Evolutionary conservation across 2,113 vertebrate genomes (phyloP).

Genomic region (Lanius ludovicianus): DNA sequence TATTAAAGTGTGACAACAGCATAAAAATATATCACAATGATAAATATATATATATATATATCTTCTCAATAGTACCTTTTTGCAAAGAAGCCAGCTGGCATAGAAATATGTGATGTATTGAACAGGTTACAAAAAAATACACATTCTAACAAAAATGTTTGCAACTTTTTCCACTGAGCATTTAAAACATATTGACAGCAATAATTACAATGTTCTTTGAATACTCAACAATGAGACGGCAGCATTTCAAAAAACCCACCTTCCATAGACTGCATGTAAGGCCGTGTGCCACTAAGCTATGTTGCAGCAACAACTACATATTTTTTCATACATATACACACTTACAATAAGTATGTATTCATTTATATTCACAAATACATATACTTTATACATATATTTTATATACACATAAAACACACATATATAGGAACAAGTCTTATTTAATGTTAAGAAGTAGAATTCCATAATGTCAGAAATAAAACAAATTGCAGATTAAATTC

Average conservation of each 20-base stretch:
- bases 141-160: background rate
- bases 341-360: background rate
- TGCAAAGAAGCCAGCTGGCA: slow-evolving; percentile 29
- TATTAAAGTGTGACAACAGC: background rate
- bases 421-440: background rate
- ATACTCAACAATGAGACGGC: background rate
- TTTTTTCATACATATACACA: background rate
- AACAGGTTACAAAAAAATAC: slow-evolving; percentile 46
- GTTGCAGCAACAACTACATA: background rate
- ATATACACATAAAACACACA: background rate
- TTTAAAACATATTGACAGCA: slow-evolving; percentile 23
- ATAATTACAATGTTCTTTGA: slow-evolving; percentile 3
- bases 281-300: background rate
- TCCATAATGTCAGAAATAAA: background rate
- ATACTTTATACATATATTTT: background rate
- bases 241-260: background rate
- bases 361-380: background rate
- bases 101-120: background rate
- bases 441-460: background rate
- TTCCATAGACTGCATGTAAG: background rate
- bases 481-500: background rate
- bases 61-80: background rate
- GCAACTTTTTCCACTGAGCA: slow-evolving; percentile 15
- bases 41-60: background rate
- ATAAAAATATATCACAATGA: slow-evolving; percentile 11